Evolutionary conservation across 2,113 vertebrate species (phyloP).

Genomic region (Taurulus bubalis): DNA sequence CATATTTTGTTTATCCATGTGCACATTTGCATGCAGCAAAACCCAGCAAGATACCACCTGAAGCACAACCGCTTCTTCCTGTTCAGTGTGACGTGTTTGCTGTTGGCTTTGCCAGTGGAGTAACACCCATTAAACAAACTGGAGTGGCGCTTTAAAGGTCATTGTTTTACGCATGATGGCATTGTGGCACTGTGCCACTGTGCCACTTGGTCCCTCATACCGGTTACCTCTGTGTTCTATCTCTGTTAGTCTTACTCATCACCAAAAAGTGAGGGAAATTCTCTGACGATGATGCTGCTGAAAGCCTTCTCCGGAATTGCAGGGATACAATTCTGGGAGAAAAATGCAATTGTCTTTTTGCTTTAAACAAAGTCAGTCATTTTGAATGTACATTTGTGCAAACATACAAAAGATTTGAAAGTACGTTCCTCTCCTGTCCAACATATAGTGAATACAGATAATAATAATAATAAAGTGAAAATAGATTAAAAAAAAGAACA

Average conservation of each 20-base stretch:
- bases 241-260: neutral
- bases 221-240: neutral
- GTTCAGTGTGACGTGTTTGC: constrained; percentile 53
- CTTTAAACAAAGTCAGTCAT: neutral
- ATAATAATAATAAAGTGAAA: no score
- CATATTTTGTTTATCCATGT: constrained; percentile 30
- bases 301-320: neutral
- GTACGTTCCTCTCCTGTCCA: no score
- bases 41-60: constrained; percentile 16
- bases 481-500: no score
- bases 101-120: constrained; percentile 29
- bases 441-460: no score
- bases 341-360: neutral
- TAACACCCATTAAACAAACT: constrained; percentile 45
- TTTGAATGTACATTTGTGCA: no score
- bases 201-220: neutral
- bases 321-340: neutral
- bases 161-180: constrained; percentile 32
- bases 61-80: constrained; percentile 71
- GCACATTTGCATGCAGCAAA: constrained; percentile 47
- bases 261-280: neutral
- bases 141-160: constrained; percentile 30
- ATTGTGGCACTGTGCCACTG: constrained; percentile 12
- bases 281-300: neutral
- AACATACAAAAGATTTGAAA: no score